Conservation (phyloP, 1,140 invertebrate species). For the Panagrolaimus sp. region DNA sequence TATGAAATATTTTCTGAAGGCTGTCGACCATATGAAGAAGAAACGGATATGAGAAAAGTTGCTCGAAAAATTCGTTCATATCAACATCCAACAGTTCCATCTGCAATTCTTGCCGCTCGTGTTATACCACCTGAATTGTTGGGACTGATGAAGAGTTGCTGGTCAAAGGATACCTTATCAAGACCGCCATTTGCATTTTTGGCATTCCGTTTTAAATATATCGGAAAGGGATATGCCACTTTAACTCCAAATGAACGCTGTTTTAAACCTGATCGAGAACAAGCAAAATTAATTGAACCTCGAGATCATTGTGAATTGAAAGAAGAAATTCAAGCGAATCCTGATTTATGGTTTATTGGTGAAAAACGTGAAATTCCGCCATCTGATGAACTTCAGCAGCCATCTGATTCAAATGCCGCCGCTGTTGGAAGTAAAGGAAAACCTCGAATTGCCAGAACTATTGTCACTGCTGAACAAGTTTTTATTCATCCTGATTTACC, state of each 20-base stretch:
- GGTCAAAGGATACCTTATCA: background rate
- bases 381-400: too few relatives aligned
- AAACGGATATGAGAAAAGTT: background rate
- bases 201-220: background rate
- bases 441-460: too few relatives aligned
- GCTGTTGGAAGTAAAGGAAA: too few relatives aligned
- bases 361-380: too few relatives aligned
- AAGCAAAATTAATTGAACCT: background rate
- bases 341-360: too few relatives aligned
- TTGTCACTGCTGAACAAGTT: too few relatives aligned
- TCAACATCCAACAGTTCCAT: background rate
- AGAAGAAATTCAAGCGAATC: too few relatives aligned
- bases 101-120: background rate
- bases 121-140: background rate
- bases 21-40: background rate
- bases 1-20: conserved; percentile 1
- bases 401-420: too few relatives aligned
- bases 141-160: background rate
- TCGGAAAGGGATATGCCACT: background rate
- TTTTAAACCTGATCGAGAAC: background rate
- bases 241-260: background rate
- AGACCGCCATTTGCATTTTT: background rate
- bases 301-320: too few relatives aligned
- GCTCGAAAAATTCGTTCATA: background rate
- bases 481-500: too few relatives aligned